Evolutionary conservation across 2,113 vertebrate genomes (phyloP).

Genomic region (Albula goreensis): DNA sequence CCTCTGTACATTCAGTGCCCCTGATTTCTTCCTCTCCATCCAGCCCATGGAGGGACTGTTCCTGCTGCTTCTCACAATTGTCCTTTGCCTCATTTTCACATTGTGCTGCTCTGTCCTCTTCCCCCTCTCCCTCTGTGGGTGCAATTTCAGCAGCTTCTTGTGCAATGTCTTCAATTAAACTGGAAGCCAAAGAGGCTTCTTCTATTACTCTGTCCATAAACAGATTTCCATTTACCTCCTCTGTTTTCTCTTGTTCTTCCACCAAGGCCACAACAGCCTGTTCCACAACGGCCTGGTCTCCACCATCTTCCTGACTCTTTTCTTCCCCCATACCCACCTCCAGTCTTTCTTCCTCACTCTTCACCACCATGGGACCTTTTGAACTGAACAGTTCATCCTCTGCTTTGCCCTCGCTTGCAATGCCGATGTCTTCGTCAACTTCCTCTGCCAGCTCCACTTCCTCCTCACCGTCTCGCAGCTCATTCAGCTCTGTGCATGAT

Average conservation of each 20-base stretch:
- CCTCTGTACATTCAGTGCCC: neutral
- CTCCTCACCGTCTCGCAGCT: constrained; percentile 48
- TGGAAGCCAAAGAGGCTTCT: neutral
- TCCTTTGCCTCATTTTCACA: neutral
- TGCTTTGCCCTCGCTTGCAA: constrained; percentile 39
- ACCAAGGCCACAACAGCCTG: neutral
- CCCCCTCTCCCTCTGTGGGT: neutral
- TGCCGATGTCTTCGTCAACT: constrained; percentile 60
- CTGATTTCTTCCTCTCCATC: neutral
- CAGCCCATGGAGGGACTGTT: neutral
- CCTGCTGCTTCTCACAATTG: neutral
- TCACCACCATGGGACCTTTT: neutral
- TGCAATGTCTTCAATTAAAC: neutral
- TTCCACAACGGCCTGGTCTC: neutral
- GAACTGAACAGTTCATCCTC: neutral
- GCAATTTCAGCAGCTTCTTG: neutral
- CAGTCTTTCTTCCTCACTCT: constrained; percentile 25
- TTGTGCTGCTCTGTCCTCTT: neutral
- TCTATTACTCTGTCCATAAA: neutral
- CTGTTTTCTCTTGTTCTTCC: neutral
- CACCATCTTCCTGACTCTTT: neutral
- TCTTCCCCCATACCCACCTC: constrained; percentile 30
- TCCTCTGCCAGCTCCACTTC: constrained; percentile 67
- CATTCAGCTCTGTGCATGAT: constrained; percentile 44
- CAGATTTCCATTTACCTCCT: neutral